Conservation (phyloP, 2,797 vertebrate genomes). For the Tachyglossus aculeatus region DNA sequence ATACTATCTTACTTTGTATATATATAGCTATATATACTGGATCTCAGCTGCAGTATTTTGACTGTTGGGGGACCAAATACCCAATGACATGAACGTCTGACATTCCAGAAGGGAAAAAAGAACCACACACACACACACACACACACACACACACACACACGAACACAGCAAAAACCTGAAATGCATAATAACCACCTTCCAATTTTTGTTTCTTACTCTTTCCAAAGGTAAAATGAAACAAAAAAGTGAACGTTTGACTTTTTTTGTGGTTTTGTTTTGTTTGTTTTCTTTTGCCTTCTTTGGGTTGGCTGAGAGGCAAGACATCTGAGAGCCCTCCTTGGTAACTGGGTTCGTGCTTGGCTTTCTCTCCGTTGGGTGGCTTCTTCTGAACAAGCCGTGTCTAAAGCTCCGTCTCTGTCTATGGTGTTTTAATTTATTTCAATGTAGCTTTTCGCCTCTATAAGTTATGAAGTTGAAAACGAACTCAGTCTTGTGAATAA, state of each 20-base stretch:
- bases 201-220: conserved; percentile 36
- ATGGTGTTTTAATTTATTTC: conserved; percentile 90
- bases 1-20: conserved; percentile 55
- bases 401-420: conserved; percentile 61
- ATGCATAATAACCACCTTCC: not conserved
- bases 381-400: conserved; percentile 64
- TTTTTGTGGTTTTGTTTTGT: conserved; percentile 32
- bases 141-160: no score
- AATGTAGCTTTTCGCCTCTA: conserved; percentile 81
- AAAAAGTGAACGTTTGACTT: conserved; percentile 45
- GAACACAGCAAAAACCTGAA: not conserved
- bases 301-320: conserved; percentile 29
- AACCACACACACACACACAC: conserved; percentile 1
- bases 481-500: conserved; percentile 77
- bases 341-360: conserved; percentile 49
- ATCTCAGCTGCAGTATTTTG: conserved; percentile 50
- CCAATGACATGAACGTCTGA: conserved; percentile 29
- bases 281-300: conserved; percentile 30
- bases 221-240: conserved; percentile 54
- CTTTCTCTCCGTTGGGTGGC: conserved; percentile 61
- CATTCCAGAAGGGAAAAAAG: conserved; percentile 45
- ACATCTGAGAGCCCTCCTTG: not conserved
- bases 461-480: conserved; percentile 77
- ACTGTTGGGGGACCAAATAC: conserved; percentile 64
- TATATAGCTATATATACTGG: conserved; percentile 68